Conservation (phyloP, 2,113 vertebrate species). For the Shinisaurus crocodilurus region DNA sequence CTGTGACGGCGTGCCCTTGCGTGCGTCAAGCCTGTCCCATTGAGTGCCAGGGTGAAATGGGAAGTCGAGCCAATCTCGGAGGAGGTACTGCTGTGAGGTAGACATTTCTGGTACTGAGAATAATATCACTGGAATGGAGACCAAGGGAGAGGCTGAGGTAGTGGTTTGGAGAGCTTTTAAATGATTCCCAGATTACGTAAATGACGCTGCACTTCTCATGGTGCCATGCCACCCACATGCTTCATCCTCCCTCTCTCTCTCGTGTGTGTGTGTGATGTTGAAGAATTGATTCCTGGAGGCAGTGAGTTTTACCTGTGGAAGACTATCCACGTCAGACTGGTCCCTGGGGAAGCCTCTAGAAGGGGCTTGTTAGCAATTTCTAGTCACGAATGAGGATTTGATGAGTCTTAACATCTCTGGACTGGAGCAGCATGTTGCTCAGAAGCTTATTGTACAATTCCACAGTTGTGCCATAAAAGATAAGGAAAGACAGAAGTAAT, state of each 20-base stretch:
- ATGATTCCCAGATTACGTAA: neutral
- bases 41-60: neutral
- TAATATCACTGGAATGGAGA: neutral
- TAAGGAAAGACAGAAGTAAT: neutral
- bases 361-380: neutral
- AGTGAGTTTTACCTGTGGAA: neutral
- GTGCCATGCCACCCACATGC: neutral
- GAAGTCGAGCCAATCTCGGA: neutral
- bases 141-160: neutral
- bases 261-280: neutral
- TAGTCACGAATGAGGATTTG: neutral
- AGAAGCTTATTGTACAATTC: neutral
- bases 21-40: neutral
- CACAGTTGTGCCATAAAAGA: neutral
- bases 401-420: neutral
- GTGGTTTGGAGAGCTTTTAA: neutral
- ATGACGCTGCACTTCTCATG: neutral
- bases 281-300: neutral
- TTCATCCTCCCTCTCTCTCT: neutral
- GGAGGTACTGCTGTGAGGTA: neutral
- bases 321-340: neutral
- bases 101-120: neutral
- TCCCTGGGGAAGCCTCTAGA: neutral
- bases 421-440: neutral
- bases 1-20: neutral